Evolutionary conservation across 2,888 invertebrate species (phyloP), one percentile per base, ranked within the genome.

Genomic region (Hemaris fuciformis): DNA sequence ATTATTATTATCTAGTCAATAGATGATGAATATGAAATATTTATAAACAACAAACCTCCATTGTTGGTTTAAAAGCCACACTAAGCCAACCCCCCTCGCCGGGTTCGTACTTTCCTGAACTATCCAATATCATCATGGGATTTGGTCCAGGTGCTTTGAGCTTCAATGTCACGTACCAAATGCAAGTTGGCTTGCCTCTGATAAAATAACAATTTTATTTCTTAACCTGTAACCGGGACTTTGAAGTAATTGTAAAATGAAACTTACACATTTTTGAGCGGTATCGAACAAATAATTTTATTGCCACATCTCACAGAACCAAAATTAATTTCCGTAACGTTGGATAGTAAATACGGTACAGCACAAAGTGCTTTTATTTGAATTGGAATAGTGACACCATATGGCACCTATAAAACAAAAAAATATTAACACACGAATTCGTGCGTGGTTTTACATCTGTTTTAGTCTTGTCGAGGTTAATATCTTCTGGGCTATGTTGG

Each of bases 371-470:
- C 94, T 72, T 83, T 90, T 13, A 95, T 84, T 38, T 85, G 80
- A 31, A 95, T 79, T 0, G 95, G 94, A 62, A 95, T 93, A n/a
- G 84, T 92, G 20, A 93, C 89, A 18, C 95, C 95, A 71, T 93
- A 93, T 0, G 87, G 88, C 4, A 95, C 93, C 94, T 94, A 64
- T 60, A 64, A 61, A 62, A 62, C 60, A 46, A 27, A 53, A 27
- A 22, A 13, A 1, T 53, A n/a, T 22, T 27, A 4, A 27, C 7
- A 25, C 1, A n/a, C 6, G 13, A n/a, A n/a, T n/a, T n/a, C n/a
- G n/a, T 18, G 43, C n/a, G 15, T 6, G 8, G 43, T 8, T n/a
- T n/a, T n/a, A n/a, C n/a, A n/a, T n/a, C n/a, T n/a, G n/a, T n/a
- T n/a, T n/a, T n/a, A n/a, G n/a, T n/a, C n/a, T n/a, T n/a, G n/a